A percentile compares a stretch with the other conserved stretches of the same genome.
These are phyloP conservation scores for Paralvinella palmiformis DNA, from an alignment of 1,140 invertebrate genomes.

Conservation along the genomic window DNA sequence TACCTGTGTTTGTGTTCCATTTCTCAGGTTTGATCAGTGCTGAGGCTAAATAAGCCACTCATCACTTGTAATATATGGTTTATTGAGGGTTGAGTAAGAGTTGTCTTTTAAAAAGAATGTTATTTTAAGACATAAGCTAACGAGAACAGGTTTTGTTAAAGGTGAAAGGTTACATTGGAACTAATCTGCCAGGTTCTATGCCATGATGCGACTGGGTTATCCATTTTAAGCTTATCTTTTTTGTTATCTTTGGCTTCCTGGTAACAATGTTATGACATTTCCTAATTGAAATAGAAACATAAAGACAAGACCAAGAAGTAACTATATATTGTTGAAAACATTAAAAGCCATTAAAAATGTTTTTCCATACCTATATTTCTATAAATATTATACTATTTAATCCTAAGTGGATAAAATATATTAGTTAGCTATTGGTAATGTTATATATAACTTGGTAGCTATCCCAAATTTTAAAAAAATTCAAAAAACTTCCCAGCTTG, in stretches of 20 bases:
- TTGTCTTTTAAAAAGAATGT: neutral
- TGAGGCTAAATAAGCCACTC: no score
- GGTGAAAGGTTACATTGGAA: constrained; percentile 35
- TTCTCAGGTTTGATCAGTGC: no score
- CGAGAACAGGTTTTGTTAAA: constrained; percentile 31
- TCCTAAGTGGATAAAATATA: constrained; percentile 25
- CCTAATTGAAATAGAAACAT: no score
- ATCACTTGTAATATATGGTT: no score
- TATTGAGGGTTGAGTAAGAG: no score
- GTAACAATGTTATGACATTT: neutral
- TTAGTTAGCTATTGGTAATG: constrained; percentile 41
- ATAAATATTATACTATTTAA: no score
- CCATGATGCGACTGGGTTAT: constrained; percentile 31
- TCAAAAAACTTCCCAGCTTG: no score
- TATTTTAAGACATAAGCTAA: no score
- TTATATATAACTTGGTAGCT: no score
- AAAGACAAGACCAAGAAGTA: no score
- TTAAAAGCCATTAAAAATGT: neutral
- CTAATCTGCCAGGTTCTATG: constrained; percentile 39
- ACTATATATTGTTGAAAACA: neutral
- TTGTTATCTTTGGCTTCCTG: neutral
- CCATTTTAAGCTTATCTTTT: neutral
- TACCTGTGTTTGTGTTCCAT: no score
- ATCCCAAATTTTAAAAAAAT: no score
- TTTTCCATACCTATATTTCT: constrained; percentile 10